Conservation (phyloP, 37 sponge, comb jelly and placozoan species). For the Theonella swinhoei region DNA sequence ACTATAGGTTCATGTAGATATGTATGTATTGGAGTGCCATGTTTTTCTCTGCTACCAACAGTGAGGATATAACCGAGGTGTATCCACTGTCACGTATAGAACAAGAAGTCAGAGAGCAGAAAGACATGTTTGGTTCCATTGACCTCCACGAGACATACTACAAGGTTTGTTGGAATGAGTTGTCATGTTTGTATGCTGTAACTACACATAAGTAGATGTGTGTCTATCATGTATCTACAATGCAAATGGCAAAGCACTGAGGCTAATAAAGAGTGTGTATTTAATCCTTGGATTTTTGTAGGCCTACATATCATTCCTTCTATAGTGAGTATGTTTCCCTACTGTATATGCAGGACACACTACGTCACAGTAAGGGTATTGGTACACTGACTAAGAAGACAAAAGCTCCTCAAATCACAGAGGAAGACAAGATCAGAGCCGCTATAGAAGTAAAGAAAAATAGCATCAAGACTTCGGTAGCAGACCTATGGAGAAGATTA, state of each 20-base stretch:
- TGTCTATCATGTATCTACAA: too few species aligned
- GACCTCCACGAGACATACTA: conserved; percentile 64
- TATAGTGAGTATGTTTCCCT: not conserved
- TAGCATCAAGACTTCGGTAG: conserved; percentile 45
- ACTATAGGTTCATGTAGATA: not conserved
- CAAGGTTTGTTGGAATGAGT: conserved; percentile 21
- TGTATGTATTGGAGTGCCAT: not conserved
- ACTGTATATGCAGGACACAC: conserved; percentile 35
- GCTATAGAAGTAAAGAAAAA: conserved; percentile 65
- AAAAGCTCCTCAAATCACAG: conserved; percentile 61
- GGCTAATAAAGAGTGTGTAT: too few species aligned
- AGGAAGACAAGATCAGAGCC: conserved; percentile 42
- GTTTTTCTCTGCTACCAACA: conserved; percentile 9
- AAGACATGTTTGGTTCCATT: conserved; percentile 51
- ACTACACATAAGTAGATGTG: too few species aligned
- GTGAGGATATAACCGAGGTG: conserved; percentile 64
- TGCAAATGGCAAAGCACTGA: too few species aligned
- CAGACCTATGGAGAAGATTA: conserved; percentile 85
- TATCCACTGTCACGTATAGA: conserved; percentile 60
- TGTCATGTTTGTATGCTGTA: too few species aligned
- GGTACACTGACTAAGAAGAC: conserved; percentile 67
- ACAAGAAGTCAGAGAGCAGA: conserved; percentile 56
- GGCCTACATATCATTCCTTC: too few species aligned
- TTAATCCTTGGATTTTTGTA: too few species aligned
- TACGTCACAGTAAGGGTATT: conserved; percentile 45